These are phyloP conservation scores for Tachystola acroxantha DNA, from an alignment of 2,888 invertebrate genomes.

Conservation along the genomic window DNA sequence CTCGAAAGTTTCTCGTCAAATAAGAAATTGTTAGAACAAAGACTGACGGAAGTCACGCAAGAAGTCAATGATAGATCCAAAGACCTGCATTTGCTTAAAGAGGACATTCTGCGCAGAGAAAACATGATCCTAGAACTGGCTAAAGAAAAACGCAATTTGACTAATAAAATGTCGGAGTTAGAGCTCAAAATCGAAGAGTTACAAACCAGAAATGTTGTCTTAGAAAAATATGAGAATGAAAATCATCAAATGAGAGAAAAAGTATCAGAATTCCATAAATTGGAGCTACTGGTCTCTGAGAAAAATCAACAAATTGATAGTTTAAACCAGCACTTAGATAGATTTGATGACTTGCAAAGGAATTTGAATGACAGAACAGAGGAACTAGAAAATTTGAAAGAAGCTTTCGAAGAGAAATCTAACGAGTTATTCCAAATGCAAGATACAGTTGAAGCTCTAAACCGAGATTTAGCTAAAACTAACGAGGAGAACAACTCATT, in stretches of 20 bases:
- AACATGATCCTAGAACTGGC: conserved; percentile 77
- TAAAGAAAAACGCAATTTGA: conserved; percentile 76
- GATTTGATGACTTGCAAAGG: conserved; percentile 69
- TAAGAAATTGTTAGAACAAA: conserved; percentile 72
- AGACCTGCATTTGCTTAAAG: conserved; percentile 70
- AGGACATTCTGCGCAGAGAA: conserved; percentile 76
- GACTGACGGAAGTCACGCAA: conserved; percentile 77
- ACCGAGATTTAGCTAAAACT: conserved; percentile 51
- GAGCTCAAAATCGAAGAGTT: conserved; percentile 71
- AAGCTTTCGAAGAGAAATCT: conserved; percentile 65
- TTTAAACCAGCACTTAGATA: conserved; percentile 67
- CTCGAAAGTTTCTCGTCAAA: conserved; percentile 72
- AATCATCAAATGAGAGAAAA: conserved; percentile 70
- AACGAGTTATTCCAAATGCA: conserved; percentile 61
- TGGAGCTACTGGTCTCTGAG: conserved; percentile 75
- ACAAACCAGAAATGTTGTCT: conserved; percentile 53
- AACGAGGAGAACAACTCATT: conserved; percentile 62
- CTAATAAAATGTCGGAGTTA: conserved; percentile 63
- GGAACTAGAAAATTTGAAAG: conserved; percentile 63
- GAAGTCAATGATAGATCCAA: conserved; percentile 73
- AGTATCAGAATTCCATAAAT: conserved; percentile 60
- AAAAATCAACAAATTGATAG: conserved; percentile 75
- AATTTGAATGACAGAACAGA: conserved; percentile 69
- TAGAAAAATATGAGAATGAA: conserved; percentile 58
- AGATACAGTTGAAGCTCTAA: conserved; percentile 50